These are phyloP conservation scores for Heliothis peltigera DNA, from an alignment of 2,888 invertebrate species.

Conservation along the genomic window DNA sequence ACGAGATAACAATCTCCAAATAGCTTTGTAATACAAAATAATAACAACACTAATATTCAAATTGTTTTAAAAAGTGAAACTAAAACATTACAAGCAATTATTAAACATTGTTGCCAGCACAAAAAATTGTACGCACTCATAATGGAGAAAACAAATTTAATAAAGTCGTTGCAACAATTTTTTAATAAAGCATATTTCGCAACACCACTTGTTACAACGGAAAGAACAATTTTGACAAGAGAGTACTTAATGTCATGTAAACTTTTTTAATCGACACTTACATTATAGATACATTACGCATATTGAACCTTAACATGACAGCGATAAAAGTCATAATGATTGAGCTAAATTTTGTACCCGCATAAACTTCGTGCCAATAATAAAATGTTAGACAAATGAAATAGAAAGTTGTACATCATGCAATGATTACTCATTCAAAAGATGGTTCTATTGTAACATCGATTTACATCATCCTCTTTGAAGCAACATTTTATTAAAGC, in stretches of 20 bases:
- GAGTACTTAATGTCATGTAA: slow-evolving; percentile 75
- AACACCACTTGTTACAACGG: slow-evolving; percentile 69
- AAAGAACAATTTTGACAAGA: slow-evolving; percentile 73
- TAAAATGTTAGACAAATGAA: slow-evolving; percentile 74
- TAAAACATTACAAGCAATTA: slow-evolving; percentile 38
- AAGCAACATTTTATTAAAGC: slow-evolving; percentile 2
- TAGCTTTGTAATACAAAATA: slow-evolving; percentile 31
- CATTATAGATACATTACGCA: neutral
- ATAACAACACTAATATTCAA: slow-evolving; percentile 28
- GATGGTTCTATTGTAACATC: slow-evolving; percentile 59
- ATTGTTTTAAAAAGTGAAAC: slow-evolving; percentile 38
- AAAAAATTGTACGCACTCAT: slow-evolving; percentile 37
- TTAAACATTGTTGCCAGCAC: slow-evolving; percentile 33
- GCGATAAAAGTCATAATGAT: slow-evolving; percentile 35
- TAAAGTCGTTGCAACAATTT: slow-evolving; percentile 59
- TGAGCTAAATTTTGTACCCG: slow-evolving; percentile 1
- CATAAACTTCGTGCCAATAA: slow-evolving; percentile 51
- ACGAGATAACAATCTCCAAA: slow-evolving; percentile 23
- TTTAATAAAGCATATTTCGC: slow-evolving; percentile 72
- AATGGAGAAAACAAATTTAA: slow-evolving; percentile 63
- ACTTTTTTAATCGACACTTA: neutral
- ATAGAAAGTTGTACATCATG: slow-evolving; percentile 73
- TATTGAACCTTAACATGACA: slow-evolving; percentile 46
- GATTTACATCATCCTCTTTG: slow-evolving; percentile 23
- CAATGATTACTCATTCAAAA: slow-evolving; percentile 70